Evolutionary conservation across 2,888 invertebrate genomes (phyloP), one percentile per base, ranked within the genome.

Genomic region (Drosophila kokeensis): DNA sequence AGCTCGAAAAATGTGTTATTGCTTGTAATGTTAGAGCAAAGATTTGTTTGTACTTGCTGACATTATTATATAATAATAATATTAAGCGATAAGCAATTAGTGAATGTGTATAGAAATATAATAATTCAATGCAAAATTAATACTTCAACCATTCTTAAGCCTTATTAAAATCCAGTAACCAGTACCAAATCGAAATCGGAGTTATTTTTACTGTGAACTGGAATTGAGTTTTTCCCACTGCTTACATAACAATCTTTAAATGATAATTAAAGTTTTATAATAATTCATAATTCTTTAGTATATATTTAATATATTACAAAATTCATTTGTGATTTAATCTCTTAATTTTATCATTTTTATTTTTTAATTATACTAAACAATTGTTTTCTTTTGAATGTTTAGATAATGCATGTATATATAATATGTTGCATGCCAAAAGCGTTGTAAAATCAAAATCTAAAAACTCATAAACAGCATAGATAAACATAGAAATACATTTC

Each of bases 1-100:
- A 30, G 60, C 52, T 34, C 50, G 54, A 50, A 70, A 40, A 40
- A 4, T 6, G 29, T 24, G n/a, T 36, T 36, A 13, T 27, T 27
- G 5, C 21, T 24, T 18, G 11, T 11, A 18, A 45, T 45, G 15
- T 15, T 45, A 1, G 8, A 24, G 24, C 45, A 45, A 24, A 4
- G 24, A 24, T 45, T 8, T 45, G 24, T 8, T 45, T 24, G 7
- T 45, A 15, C 45, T 24, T 45, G 45, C 8, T 45, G 15, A 15
- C 6, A 45, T 15, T 24, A 7, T 21, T 13, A 7, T 7, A 1
- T 4, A 21, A 45, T 21, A 45, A 15, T 4, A 8, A 4, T 15
- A 45, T 42, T 21, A 11, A 13, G 42, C 21, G 11, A 11, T 5
- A 42, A 13, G 11, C 42, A 42, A 21, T 21, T 2, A 6, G 0